Percentiles rank a stretch among this genome's conserved stretches.
Evolutionary conservation across 2,888 invertebrate genomes (phyloP).

Genomic region (Amphipoea oculea): DNA sequence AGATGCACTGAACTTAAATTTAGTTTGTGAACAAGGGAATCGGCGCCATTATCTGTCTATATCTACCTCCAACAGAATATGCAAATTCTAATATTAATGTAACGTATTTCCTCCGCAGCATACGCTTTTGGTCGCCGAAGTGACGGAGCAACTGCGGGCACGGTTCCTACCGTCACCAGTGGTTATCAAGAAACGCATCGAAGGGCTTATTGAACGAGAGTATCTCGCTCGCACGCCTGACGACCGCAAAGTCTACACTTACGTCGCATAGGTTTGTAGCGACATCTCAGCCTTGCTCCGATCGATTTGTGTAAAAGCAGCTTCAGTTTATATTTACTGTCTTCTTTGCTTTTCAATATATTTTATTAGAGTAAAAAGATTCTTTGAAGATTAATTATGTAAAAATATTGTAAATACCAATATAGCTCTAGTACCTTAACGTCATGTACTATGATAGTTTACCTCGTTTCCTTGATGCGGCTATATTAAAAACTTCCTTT

Average conservation of each 20-base stretch:
- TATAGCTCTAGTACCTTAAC: constrained; percentile 82
- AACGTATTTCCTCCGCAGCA: constrained; percentile 89
- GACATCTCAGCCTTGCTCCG: constrained; percentile 61
- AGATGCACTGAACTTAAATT: too few species aligned
- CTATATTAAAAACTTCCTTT: constrained; percentile 87
- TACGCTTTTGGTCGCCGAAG: constrained; percentile 98
- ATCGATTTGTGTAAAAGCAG: constrained; percentile 58
- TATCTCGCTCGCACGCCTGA: constrained; percentile 99
- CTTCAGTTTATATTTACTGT: constrained; percentile 68
- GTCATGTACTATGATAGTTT: constrained; percentile 85
- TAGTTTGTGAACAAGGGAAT: too few species aligned
- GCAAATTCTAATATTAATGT: background rate
- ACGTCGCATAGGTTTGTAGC: constrained; percentile 94
- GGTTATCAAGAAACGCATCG: constrained; percentile 99
- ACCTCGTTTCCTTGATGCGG: constrained; percentile 84
- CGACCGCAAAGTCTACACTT: constrained; percentile 99
- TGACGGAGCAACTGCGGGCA: constrained; percentile 98
- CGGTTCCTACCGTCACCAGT: constrained; percentile 99
- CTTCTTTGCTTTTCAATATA: constrained; percentile 68
- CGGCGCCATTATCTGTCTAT: background rate
- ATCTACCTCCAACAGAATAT: background rate
- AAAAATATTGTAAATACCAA: constrained; percentile 86
- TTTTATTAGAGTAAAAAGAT: constrained; percentile 66
- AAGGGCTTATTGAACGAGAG: constrained; percentile 99
- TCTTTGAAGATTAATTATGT: constrained; percentile 72